Conservation (phyloP, 2,797 vertebrate genomes). For the Xenops minutus region DNA sequence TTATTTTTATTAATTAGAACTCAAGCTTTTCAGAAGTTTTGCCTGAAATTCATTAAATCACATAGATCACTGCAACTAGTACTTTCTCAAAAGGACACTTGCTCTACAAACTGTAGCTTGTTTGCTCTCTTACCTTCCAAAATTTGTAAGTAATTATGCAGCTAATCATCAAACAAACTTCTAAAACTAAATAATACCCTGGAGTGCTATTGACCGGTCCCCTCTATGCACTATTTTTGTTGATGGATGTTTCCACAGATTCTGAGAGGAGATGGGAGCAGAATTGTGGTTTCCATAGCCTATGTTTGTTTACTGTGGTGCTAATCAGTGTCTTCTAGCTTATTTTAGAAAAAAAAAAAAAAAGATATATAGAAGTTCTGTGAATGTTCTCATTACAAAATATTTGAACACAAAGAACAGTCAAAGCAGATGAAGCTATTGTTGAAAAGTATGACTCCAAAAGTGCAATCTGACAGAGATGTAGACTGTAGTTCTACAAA, state of each 20-base stretch:
- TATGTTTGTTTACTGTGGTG: neutral
- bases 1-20: neutral
- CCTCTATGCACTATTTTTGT: neutral
- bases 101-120: neutral
- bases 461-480: neutral
- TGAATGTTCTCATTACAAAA: neutral
- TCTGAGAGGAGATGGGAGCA: neutral
- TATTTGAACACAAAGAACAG: neutral
- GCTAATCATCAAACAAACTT: neutral
- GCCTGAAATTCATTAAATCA: neutral
- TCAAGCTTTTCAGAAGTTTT: neutral
- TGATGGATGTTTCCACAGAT: neutral
- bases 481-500: neutral
- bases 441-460: neutral
- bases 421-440: neutral
- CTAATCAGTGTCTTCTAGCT: neutral
- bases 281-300: neutral
- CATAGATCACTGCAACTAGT: neutral
- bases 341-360: neutral
- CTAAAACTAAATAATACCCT: neutral
- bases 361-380: neutral
- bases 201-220: neutral
- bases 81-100: neutral
- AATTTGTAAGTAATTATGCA: neutral
- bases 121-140: constrained; percentile 23